Percentiles rank a stretch among this genome's conserved stretches.
phyloP scores from a whole-genome alignment of 1,140 invertebrate genomes.

The Diorhabda sublineata region DNA sequence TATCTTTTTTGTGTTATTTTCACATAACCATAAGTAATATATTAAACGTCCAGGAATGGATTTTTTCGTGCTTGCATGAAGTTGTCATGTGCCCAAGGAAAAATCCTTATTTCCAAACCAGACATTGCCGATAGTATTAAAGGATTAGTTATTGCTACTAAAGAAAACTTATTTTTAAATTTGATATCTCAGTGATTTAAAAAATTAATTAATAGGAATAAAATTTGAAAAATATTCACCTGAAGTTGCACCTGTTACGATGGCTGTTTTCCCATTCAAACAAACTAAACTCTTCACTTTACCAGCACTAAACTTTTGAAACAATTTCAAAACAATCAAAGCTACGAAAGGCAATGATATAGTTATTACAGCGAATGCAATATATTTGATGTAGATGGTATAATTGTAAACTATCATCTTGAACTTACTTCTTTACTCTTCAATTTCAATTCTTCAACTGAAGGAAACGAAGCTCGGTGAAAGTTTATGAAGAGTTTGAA shows the following conservation, averaged over 20 bases:
- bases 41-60: too few relatives aligned
- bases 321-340: slow-evolving; percentile 32
- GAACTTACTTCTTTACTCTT: not conserved
- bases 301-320: slow-evolving; percentile 34
- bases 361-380: slow-evolving; percentile 26
- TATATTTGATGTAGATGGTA: slow-evolving; percentile 32
- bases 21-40: too few relatives aligned
- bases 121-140: too few relatives aligned
- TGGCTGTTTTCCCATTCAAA: slow-evolving; percentile 35
- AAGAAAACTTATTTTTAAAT: too few relatives aligned
- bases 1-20: too few relatives aligned
- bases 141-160: too few relatives aligned
- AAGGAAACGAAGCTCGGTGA: not conserved
- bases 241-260: slow-evolving; percentile 33
- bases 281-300: slow-evolving; percentile 36
- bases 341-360: slow-evolving; percentile 28
- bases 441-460: slow-evolving; percentile 5
- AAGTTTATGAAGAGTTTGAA: slow-evolving; percentile 15
- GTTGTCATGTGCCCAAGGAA: too few relatives aligned
- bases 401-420: slow-evolving; percentile 30
- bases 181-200: too few relatives aligned
- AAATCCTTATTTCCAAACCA: too few relatives aligned
- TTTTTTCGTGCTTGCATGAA: too few relatives aligned
- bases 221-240: slow-evolving; percentile 22
- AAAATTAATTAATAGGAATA: not conserved